Evolutionary conservation across 2,113 vertebrate species (phyloP).

Genomic region (Toxostoma redivivum): DNA sequence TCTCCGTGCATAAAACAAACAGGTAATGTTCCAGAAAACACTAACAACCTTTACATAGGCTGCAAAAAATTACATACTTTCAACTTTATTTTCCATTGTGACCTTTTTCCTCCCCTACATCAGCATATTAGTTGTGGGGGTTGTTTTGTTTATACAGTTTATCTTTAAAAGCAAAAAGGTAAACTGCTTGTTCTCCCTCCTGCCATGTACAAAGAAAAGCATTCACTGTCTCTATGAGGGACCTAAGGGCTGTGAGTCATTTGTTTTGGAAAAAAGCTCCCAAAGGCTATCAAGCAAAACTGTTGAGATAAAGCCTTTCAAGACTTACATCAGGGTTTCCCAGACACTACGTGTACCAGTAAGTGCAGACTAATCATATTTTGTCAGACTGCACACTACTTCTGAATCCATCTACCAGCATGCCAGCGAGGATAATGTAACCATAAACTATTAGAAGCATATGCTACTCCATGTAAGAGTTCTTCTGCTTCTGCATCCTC

Average conservation of each 20-base stretch:
- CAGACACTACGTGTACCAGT: neutral
- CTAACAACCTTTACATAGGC: neutral
- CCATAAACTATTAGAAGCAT: neutral
- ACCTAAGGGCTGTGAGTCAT: neutral
- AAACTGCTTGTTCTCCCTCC: neutral
- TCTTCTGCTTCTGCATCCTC: neutral
- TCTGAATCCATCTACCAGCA: neutral
- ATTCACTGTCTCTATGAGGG: neutral
- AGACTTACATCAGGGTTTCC: slow-evolving; percentile 47
- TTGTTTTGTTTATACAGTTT: neutral
- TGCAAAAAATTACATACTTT: neutral
- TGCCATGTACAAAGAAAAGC: neutral
- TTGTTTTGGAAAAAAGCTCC: slow-evolving; percentile 46
- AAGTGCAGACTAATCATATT: slow-evolving; percentile 41
- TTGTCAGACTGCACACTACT: slow-evolving; percentile 7
- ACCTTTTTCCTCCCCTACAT: neutral
- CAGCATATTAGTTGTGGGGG: neutral
- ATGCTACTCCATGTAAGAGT: neutral
- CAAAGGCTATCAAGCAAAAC: slow-evolving; percentile 9
- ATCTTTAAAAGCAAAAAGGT: slow-evolving; percentile 2
- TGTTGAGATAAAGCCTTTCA: slow-evolving; percentile 34
- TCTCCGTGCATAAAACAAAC: neutral
- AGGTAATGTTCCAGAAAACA: neutral
- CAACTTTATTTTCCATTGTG: neutral
- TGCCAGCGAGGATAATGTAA: neutral